Evolutionary conservation across 1,140 invertebrate species (phyloP), one percentile per base, ranked within the genome.

Genomic region (Neoseiulus cucumeris): DNA sequence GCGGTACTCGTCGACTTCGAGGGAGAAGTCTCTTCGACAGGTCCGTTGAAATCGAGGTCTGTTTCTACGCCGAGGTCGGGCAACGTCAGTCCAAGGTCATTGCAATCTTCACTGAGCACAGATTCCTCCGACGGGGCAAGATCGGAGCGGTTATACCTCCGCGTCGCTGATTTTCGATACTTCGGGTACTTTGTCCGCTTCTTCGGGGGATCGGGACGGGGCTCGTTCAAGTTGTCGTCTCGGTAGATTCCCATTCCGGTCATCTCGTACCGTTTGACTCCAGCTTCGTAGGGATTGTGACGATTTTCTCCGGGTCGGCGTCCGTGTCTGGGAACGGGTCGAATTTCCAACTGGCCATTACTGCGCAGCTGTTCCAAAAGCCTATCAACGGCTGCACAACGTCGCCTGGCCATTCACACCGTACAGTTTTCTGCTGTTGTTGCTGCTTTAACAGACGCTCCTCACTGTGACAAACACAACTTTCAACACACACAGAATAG

Each of bases 181-280:
- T 33, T 25, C 51, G 25, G 25, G 25, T 17, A 14, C 22, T 59
- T 25, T n/a, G 51, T 4, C 17, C 25, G 51, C 9, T 59, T 59
- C 9, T 25, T 33, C 22, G 51, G 51, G 12, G 51, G 51, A 14
- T 25, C 14, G 12, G 51, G 51, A 17, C 51, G 51, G 17, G 51
- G 51, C 22, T 59, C 51, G 14, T 25, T 59, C 51, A 33, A 14
- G 22, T 59, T 59, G 22, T 59, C 51, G 51, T 59, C 51, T 18
- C 33, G 25, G 51, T 59, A 59, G 17, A 59, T 59, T 14, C 51
- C 51, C 51, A 59, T 59, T 2, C 51, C 51, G 12, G 51, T 29
- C 51, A 59, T 59, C 33, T 59, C 51, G 51, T 59, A 59, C 14
- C 51, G 51, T 59, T 59, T 59, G 1, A 59, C 51, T 17, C 51